Evolutionary conservation across 2,113 vertebrate species (phyloP), one percentile per base, ranked within the genome.

Genomic region (Vombatus ursinus): DNA sequence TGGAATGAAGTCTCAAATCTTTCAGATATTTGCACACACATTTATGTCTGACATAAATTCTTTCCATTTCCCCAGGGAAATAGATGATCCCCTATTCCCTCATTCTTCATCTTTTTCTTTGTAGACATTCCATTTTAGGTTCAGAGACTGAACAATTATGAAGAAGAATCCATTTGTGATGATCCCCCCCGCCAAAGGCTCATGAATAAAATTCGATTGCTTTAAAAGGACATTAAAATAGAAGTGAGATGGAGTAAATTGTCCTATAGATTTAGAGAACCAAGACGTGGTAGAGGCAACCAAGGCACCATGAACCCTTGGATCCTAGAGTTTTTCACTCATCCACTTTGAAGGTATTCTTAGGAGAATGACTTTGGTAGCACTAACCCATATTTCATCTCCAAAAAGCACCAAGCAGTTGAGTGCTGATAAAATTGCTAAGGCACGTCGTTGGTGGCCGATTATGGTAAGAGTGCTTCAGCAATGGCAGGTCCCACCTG

Each of bases 251-350:
- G 12, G 12, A 89, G 61, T 52, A 24, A 53, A 12, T n/a, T 48
- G 61, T 24, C 57, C 5, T 28, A 0, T 31, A 94, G 16, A 52
- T 5, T 0, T 77, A 68, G 50, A 48, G 52, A 90, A 37, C 2
- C 0, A n/a, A 52, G 77, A 28, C 8, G 44, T 2, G 9, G 50
- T 44, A 26, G 2, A 37, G 3, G 92, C 47, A 10, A 14, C 22
- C 49, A 22, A 47, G 5, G 50, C 26, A 95, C 54, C 84, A 84
- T 0, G 0, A 7, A 57, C 0, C 12, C 51, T 11, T 7, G 2
- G 53, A 25, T 12, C 19, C 3, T 50, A 84, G 57, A 91, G 1
- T 10, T 90, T 49, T 95, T 93, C 44, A 44, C 1, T 89, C 51
- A 11, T 3, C 49, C 26, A 10, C 89, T 91, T 52, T 92, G 48